These are phyloP conservation scores for Pseudanteris insignis DNA, from an alignment of 2,888 invertebrate species.

Conservation along the genomic window DNA sequence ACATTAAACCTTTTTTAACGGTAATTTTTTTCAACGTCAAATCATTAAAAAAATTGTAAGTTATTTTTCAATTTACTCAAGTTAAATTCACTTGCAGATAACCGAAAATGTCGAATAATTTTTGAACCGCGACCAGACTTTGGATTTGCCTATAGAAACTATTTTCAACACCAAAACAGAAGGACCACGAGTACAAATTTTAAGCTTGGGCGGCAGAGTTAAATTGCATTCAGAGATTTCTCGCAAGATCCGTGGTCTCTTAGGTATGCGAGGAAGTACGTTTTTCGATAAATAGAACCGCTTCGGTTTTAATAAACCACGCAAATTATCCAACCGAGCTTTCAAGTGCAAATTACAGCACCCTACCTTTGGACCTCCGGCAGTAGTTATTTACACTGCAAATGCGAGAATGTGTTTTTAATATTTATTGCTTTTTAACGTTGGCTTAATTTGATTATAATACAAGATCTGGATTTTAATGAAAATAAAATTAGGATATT, in stretches of 20 bases:
- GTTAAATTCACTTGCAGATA: no score
- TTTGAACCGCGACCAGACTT: no score
- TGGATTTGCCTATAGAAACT: no score
- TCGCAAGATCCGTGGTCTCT: slow-evolving; percentile 16
- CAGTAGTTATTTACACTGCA: background rate
- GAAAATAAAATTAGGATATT: no score
- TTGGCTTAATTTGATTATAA: background rate
- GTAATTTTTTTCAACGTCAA: no score
- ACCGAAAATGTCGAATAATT: no score
- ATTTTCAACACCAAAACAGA: slow-evolving; percentile 6
- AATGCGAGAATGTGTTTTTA: slow-evolving; percentile 3
- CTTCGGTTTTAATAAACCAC: slow-evolving; percentile 20
- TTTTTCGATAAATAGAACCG: slow-evolving; percentile 21
- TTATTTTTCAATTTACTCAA: no score
- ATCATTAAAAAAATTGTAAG: no score
- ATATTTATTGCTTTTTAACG: background rate
- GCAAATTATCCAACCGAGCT: slow-evolving; percentile 18
- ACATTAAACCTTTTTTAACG: no score
- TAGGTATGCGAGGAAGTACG: slow-evolving; percentile 15
- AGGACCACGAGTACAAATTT: slow-evolving; percentile 9
- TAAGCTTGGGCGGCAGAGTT: slow-evolving; percentile 1
- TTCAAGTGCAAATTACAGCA: slow-evolving; percentile 22
- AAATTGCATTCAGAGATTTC: slow-evolving; percentile 27
- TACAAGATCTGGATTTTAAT: no score
- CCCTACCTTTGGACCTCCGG: slow-evolving; percentile 2